Evolutionary conservation across 2,888 invertebrate species (phyloP), one percentile per base, ranked within the genome.

Genomic region (Ophion slaviceki): DNA sequence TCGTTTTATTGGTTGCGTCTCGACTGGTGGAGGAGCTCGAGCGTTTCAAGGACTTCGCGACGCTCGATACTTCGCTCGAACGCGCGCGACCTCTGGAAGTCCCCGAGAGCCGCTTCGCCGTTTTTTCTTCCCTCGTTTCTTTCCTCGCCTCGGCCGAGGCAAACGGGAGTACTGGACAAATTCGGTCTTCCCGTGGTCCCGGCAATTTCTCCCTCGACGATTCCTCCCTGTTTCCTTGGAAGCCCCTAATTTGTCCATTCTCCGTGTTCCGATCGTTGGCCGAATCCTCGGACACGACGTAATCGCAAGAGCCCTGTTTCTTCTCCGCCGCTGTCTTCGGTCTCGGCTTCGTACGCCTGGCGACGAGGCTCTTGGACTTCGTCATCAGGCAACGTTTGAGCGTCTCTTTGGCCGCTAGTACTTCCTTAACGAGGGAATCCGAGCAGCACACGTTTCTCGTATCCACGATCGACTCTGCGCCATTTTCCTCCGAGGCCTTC

Each of bases 341-440:
- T 81, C 90, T 90, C 2, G 80, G 84, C 40, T 70, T 84, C 82
- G n/a, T 53, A 66, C 70, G 86, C 82, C 80, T 87, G 87, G 66
- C 86, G 20, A 28, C 32, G 6, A 40, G 85, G 24, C 53, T 77
- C 61, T 86, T 84, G 62, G 88, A 89, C 7, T 87, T 91, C 10
- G 87, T 88, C n/a, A 71, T 78, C 14, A 93, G 88, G 78, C 91
- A 93, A 62, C 91, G 91, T 79, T 90, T 93, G 20, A 93, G 86
- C 11, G 92, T 91, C 67, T 94, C 93, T 70, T 94, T 94, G 6
- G 94, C 93, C 20, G 93, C 93, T 28, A 94, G 79, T 8, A 94
- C 92, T 86, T 94, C 93, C 78, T 93, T 93, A 61, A 92, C 91
- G 62, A 94, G 86, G 11, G 89, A 88, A 80, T 93, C 93, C 17